Conservation (phyloP, 2,113 vertebrate genomes). For the Pelvicachromis taeniatus region DNA sequence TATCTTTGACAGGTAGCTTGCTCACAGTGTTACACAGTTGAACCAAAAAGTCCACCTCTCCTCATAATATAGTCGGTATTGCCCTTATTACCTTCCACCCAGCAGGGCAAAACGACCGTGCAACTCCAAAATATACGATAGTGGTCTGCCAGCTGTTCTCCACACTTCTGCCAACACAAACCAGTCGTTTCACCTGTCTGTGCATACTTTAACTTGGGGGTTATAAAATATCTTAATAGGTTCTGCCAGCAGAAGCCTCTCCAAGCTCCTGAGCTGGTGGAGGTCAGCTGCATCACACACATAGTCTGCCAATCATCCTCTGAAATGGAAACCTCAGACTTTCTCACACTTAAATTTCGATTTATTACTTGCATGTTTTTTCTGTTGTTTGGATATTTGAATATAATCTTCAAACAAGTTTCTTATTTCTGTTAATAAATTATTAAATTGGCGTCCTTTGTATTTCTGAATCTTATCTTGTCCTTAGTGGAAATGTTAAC, state of each 20-base stretch:
- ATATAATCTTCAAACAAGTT: neutral
- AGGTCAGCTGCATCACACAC: neutral
- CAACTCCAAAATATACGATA: neutral
- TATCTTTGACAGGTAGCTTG: neutral
- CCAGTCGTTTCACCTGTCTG: neutral
- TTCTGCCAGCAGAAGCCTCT: neutral
- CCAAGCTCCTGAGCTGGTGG: neutral
- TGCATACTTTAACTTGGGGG: neutral
- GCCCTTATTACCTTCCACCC: neutral
- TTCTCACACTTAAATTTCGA: neutral
- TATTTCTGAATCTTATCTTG: neutral
- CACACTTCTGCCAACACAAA: neutral
- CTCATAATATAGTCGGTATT: fast-evolving
- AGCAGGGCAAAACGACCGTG: neutral
- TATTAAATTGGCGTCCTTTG: fast-evolving
- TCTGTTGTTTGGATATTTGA: neutral
- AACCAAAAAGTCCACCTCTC: neutral
- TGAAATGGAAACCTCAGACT: neutral
- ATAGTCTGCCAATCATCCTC: neutral
- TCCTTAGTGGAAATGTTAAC: neutral
- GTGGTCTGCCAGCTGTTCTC: neutral
- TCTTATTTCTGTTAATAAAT: neutral
- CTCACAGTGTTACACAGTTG: neutral
- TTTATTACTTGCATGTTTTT: neutral
- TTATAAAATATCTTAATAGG: neutral